A percentile compares a stretch with the other conserved stretches of the same genome.
These are phyloP conservation scores for Cryptoblepharus egeriae DNA, from an alignment of 2,797 vertebrate genomes.

Conservation along the genomic window DNA sequence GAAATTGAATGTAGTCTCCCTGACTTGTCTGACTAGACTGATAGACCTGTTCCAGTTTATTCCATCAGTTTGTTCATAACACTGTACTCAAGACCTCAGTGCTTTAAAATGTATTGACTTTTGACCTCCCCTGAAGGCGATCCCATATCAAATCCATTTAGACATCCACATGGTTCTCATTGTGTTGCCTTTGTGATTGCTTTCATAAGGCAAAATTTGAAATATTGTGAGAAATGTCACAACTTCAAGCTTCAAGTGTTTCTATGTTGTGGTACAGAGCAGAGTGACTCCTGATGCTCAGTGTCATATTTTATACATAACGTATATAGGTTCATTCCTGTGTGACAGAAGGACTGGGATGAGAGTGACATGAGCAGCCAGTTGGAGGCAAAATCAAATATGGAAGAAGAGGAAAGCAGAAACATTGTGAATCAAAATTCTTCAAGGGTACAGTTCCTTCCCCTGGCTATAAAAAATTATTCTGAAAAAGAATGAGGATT, in stretches of 20 bases:
- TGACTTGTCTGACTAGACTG: too few relatives aligned
- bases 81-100: background rate
- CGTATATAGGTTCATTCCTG: background rate
- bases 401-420: background rate
- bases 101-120: background rate
- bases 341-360: too few relatives aligned
- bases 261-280: background rate
- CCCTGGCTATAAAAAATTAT: slow-evolving; percentile 1
- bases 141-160: background rate
- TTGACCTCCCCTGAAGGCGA: background rate
- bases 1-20: background rate
- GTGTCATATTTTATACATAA: background rate
- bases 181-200: background rate
- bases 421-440: background rate
- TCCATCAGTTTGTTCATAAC: background rate
- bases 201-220: background rate
- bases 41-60: background rate
- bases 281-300: background rate
- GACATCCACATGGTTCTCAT: background rate
- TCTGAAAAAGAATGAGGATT: slow-evolving; percentile 24
- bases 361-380: background rate
- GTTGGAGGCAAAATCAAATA: background rate
- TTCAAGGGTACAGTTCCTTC: background rate
- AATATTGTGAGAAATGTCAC: background rate
- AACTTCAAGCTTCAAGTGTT: background rate